Conservation (phyloP, 2,888 invertebrate species). For the Ischnus inquisitorius region DNA sequence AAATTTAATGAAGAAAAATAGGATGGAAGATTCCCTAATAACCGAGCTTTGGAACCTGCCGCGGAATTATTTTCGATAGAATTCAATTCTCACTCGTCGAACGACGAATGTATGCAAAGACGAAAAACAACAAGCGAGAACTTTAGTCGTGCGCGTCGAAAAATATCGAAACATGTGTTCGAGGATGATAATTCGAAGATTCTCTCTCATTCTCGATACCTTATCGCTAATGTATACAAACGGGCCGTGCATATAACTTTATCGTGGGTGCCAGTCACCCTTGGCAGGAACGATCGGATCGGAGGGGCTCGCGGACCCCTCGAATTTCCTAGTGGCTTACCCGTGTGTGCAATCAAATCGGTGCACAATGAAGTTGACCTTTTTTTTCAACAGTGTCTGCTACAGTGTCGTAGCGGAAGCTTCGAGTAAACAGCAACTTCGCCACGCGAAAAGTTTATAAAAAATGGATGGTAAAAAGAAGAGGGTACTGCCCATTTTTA, state of each 20-base stretch:
- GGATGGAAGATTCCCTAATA: background rate
- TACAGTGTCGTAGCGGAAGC: too few relatives aligned
- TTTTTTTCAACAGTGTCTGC: background rate
- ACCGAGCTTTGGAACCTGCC: background rate
- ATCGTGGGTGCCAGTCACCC: constrained; percentile 43
- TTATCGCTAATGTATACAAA: constrained; percentile 43
- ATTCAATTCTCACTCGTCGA: background rate
- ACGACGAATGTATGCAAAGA: background rate
- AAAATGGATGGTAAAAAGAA: too few relatives aligned
- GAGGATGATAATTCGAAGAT: constrained; percentile 20
- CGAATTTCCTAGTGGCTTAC: constrained; percentile 9
- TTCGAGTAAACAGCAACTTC: background rate
- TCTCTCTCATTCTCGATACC: constrained; percentile 13
- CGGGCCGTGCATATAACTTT: constrained; percentile 20
- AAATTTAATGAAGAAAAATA: too few relatives aligned
- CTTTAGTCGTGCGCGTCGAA: background rate
- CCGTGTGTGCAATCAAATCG: background rate
- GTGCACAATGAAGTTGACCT: background rate
- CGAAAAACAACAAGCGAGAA: constrained; percentile 11
- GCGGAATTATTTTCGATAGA: background rate
- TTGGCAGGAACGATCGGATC: constrained; percentile 46
- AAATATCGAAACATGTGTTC: constrained; percentile 19
- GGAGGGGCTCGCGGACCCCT: constrained; percentile 21
- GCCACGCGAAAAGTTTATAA: background rate
- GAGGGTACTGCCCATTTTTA: background rate